Percentiles rank a stretch among this genome's conserved stretches.
phyloP scores from a whole-genome alignment of 2,888 invertebrate species.

The Epinotia brunnichana region DNA sequence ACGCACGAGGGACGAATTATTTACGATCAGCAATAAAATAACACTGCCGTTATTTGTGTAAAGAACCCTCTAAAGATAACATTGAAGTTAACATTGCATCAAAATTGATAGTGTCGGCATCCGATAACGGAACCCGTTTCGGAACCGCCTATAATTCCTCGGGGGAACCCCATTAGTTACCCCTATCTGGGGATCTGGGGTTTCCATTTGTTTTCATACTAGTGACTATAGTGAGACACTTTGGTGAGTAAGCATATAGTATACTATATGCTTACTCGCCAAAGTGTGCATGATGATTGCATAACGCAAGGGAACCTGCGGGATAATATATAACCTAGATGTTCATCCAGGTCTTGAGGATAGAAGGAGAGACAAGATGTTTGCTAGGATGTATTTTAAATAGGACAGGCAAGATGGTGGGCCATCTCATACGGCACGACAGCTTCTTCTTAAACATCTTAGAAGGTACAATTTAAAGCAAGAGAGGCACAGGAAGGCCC shows the following conservation, averaged over 20 bases:
- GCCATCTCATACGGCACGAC: too few relatives aligned
- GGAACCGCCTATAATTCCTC: constrained; percentile 39
- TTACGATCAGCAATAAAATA: neutral
- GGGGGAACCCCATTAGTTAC: constrained; percentile 40
- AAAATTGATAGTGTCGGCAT: constrained; percentile 37
- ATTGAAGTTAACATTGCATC: constrained; percentile 39
- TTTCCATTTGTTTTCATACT: constrained; percentile 30
- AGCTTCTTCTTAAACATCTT: too few relatives aligned
- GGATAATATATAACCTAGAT: too few relatives aligned
- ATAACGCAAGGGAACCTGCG: too few relatives aligned
- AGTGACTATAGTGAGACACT: too few relatives aligned
- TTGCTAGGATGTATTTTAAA: too few relatives aligned
- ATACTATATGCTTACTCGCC: neutral
- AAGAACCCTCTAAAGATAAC: constrained; percentile 31
- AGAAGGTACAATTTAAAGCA: too few relatives aligned
- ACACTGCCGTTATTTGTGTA: neutral
- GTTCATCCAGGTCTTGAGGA: too few relatives aligned
- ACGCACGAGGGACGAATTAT: neutral
- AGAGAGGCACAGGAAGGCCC: too few relatives aligned
- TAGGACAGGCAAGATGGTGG: too few relatives aligned
- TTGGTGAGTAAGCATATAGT: too few relatives aligned
- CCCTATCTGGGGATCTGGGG: constrained; percentile 39
- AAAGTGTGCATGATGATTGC: neutral
- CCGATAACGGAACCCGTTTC: constrained; percentile 33
- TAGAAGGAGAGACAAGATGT: too few relatives aligned